Conservation (phyloP, 1,140 invertebrate species). For the Solen grandis region DNA sequence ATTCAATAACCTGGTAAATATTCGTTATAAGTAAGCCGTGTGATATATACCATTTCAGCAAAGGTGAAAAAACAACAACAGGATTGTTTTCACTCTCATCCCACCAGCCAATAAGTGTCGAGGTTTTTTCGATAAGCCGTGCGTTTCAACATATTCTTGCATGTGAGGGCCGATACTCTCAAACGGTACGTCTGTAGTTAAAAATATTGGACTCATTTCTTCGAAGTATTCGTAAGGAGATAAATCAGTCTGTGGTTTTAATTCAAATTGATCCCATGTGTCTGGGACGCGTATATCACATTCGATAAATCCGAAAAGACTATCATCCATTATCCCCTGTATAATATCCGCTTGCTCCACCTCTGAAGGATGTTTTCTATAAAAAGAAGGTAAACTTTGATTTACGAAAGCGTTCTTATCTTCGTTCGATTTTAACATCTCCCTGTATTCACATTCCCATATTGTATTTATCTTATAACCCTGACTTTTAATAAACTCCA, state of each 20-base stretch:
- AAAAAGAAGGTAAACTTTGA: neutral
- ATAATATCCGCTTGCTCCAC: no score
- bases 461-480: no score
- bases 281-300: conserved; percentile 15
- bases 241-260: neutral
- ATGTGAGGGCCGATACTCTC: conserved; percentile 25
- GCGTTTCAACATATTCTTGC: conserved; percentile 13
- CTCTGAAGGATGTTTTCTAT: no score
- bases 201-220: conserved; percentile 13
- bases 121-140: no score
- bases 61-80: no score
- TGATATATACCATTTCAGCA: conserved; percentile 31
- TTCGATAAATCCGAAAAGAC: conserved; percentile 33
- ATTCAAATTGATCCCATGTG: conserved; percentile 18
- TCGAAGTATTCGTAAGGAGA: neutral
- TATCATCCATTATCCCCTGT: neutral
- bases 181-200: conserved; percentile 10
- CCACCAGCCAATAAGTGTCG: no score
- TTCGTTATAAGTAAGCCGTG: conserved; percentile 20
- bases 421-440: no score
- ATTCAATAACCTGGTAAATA: conserved; percentile 41
- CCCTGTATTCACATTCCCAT: no score
- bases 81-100: no score
- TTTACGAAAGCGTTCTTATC: neutral
- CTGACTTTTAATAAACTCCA: no score